Base-by-base conservation (phyloP, 2,113 vertebrate species). In the Fregata magnificens region DNA sequence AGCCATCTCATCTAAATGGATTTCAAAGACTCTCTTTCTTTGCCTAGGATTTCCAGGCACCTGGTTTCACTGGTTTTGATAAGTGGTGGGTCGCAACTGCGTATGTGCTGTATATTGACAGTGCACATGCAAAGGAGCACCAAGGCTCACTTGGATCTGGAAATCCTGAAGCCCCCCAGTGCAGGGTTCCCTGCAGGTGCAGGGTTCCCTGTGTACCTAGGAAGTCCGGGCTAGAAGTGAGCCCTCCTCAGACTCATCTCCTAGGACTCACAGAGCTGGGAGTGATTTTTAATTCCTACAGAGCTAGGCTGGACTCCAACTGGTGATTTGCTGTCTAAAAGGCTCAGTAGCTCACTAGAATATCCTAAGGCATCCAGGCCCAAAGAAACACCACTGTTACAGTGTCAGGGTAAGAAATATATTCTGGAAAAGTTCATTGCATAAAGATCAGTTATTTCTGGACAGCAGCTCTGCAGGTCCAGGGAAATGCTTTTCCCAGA, bases 381-480 rank as follows among this genome's bases (percentile, higher is more conserved):
- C 29, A 42, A 71, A 44, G 66, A 45, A 94, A 58, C 55, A 49
- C 28, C 19, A 0, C 59, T 38, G 47, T 71, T 91, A 49, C 24
- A 67, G 8, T 34, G n/a, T 38, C 14, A 5, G 63, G 40, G 34
- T 47, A 67, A 62, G 55, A 66, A 53, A 28, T 38, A 50, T 34
- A 79, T 92, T 91, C 88, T 90, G 82, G 76, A 78, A 63, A 88
- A 95, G 65, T 74, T 86, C 18, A 16, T 32, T 67, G 76, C 59
- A 42, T 92, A 52, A 85, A 91, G 74, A 85, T 85, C 28, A 65
- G 81, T 63, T 91, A 63, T 91, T 97, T 93, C 86, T 82, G 89
- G 91, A 85, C 53, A 65, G 61, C 18, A 69, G 62, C 77, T 95
- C 81, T 36, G 81, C 31, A 59, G 86, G 78, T 80, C 63, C 42